Conservation (phyloP, 2,888 invertebrate genomes). For the Morpho achilles region DNA sequence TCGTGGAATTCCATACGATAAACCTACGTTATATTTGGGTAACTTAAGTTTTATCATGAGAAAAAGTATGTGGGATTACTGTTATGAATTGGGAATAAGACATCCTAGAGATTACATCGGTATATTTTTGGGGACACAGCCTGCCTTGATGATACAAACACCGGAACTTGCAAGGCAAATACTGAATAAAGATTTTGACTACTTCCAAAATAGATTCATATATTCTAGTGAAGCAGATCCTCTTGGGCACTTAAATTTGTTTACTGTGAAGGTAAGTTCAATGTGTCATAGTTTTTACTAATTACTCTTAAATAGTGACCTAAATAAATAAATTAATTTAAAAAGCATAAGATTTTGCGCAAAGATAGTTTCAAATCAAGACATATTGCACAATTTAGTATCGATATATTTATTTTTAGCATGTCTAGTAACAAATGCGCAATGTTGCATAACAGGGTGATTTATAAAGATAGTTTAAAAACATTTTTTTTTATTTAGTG, state of each 20-base stretch:
- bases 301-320: too few species aligned
- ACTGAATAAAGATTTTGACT: conserved; percentile 47
- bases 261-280: conserved; percentile 47
- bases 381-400: too few species aligned
- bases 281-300: too few species aligned
- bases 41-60: conserved; percentile 52
- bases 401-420: too few species aligned
- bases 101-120: conserved; percentile 48
- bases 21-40: conserved; percentile 48
- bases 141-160: conserved; percentile 49
- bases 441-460: too few species aligned
- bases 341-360: too few species aligned
- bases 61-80: conserved; percentile 47
- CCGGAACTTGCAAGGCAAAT: conserved; percentile 50
- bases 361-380: too few species aligned
- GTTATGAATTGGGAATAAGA: conserved; percentile 39
- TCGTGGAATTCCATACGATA: conserved; percentile 48
- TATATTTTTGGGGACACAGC: conserved; percentile 50
- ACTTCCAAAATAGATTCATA: conserved; percentile 49
- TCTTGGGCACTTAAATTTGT: conserved; percentile 56
- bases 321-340: too few species aligned
- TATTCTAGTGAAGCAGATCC: conserved; percentile 48
- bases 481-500: too few species aligned
- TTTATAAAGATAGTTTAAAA: too few species aligned
- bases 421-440: too few species aligned